Evolutionary conservation across 2,888 invertebrate genomes (phyloP).

Genomic region (Nezara viridula): DNA sequence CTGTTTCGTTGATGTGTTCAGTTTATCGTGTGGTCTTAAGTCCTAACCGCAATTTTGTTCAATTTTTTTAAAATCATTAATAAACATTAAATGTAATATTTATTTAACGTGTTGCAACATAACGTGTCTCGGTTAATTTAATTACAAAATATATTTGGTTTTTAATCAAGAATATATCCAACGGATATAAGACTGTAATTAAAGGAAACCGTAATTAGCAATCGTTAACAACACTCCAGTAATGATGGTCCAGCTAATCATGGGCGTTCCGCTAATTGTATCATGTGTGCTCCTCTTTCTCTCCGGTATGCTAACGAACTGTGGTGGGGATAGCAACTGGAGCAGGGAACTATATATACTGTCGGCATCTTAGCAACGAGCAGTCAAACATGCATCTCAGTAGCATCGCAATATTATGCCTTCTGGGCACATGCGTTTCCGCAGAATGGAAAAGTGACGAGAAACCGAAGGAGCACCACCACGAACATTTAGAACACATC

Average conservation of each 20-base stretch:
- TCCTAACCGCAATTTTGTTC: too few relatives aligned
- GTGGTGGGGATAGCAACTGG: background rate
- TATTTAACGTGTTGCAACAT: too few relatives aligned
- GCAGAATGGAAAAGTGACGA: constrained; percentile 51
- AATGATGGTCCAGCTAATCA: background rate
- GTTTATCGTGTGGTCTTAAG: too few relatives aligned
- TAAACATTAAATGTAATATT: too few relatives aligned
- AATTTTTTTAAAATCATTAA: too few relatives aligned
- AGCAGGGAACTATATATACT: constrained; percentile 16
- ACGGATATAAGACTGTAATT: background rate
- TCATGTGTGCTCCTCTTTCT: background rate
- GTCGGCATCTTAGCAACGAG: too few relatives aligned
- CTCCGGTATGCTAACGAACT: background rate
- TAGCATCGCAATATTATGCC: background rate
- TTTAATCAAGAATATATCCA: background rate
- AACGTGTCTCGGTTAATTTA: too few relatives aligned
- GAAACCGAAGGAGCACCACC: constrained; percentile 63
- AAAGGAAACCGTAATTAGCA: background rate
- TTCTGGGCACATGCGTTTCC: background rate
- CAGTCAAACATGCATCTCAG: constrained; percentile 21
- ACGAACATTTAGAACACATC: constrained; percentile 73
- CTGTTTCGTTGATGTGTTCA: too few relatives aligned
- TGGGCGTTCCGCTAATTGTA: constrained; percentile 22
- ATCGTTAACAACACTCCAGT: background rate
- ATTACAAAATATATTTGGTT: background rate